These are phyloP conservation scores for Oreortyx pictus DNA, from an alignment of 2,797 vertebrate genomes.

Conservation along the genomic window DNA sequence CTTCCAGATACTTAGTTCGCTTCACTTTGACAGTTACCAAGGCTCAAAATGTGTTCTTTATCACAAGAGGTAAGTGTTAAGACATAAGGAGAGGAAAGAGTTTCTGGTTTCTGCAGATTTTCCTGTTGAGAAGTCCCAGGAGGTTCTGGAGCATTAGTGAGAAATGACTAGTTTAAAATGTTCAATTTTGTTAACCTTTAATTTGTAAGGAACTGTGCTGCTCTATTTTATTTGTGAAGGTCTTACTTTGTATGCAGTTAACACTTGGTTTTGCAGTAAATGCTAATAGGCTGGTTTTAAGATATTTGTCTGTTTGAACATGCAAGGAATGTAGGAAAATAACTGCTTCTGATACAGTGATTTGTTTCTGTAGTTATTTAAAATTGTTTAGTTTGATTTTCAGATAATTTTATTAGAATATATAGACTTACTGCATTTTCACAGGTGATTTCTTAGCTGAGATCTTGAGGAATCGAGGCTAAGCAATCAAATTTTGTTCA, in stretches of 20 bases:
- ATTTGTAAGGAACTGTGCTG: not conserved
- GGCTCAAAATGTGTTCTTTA: not conserved
- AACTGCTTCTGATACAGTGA: not conserved
- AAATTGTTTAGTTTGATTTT: constrained; percentile 2
- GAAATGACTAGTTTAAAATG: constrained; percentile 24
- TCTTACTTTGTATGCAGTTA: not conserved
- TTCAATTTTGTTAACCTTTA: constrained; percentile 3
- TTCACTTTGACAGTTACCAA: not conserved
- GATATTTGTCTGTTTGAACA: not conserved
- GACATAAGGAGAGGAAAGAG: not conserved
- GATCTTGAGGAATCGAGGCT: not conserved
- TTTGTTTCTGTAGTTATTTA: constrained; percentile 8
- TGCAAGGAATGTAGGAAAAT: constrained; percentile 2
- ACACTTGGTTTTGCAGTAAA: constrained; percentile 7
- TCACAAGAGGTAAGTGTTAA: not conserved
- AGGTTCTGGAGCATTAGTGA: not conserved
- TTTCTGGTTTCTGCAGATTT: not conserved
- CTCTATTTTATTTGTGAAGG: not conserved
- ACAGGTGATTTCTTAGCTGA: not conserved
- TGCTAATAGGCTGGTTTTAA: constrained; percentile 22
- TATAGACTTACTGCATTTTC: not conserved
- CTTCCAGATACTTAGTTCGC: not conserved
- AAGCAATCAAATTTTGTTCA: not conserved
- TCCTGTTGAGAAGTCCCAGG: not conserved
- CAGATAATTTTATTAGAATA: not conserved